Conservation (phyloP, 2,888 invertebrate species). For the Charanyca ferruginea region DNA sequence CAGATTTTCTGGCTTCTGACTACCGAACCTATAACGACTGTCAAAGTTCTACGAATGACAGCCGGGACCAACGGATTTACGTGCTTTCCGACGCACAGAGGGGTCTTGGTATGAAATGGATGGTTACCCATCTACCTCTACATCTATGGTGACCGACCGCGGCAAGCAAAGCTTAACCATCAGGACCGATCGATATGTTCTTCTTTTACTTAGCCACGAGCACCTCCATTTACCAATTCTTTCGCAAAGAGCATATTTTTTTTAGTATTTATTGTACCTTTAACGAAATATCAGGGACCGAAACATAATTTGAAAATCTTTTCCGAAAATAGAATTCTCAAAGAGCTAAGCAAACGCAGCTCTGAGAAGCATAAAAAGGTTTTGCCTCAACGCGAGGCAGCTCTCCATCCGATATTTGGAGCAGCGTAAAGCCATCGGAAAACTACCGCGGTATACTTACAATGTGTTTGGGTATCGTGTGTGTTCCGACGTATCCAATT, state of each 20-base stretch:
- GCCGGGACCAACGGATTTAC: no score
- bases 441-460: conserved; percentile 46
- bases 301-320: conserved; percentile 22
- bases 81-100: no score
- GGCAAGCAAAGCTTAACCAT: no score
- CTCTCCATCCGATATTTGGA: conserved; percentile 50
- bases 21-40: no score
- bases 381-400: conserved; percentile 43
- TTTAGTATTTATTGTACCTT: conserved; percentile 21
- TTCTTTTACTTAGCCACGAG: no score
- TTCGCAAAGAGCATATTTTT: not conserved
- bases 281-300: conserved; percentile 15
- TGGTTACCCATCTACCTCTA: no score
- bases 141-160: no score
- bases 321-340: conserved; percentile 28
- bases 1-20: no score
- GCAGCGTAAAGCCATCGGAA: conserved; percentile 48
- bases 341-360: conserved; percentile 42
- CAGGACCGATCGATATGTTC: no score
- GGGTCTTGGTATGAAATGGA: no score
- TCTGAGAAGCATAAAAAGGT: conserved; percentile 51
- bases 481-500: conserved; percentile 58
- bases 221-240: no score
- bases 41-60: no score
- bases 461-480: conserved; percentile 23